Base-by-base conservation (phyloP, 1,140 invertebrate species). In the Neuroterus valhalla region DNA sequence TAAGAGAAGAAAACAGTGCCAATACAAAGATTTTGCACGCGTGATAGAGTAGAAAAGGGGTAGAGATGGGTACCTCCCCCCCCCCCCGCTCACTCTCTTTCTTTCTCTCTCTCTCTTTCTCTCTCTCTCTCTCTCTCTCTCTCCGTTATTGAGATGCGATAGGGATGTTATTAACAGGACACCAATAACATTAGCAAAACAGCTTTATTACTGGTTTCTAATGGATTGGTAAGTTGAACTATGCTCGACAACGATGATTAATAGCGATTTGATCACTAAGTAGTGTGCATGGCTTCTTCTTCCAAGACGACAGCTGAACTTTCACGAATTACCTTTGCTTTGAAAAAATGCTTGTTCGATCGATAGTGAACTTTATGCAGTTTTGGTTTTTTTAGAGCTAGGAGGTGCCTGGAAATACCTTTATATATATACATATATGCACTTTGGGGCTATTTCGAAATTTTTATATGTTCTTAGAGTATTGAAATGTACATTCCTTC, bases 141-240 rank as follows among this genome's bases (percentile, higher is more conserved):
- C 23, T 62, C 55, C 31, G 12, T 62, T 62, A 62, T 62, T 62
- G 55, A 62, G 55, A 12, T 23, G n/a, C 31, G 31, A 62, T 62
- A 62, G 72, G 66, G 66, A 43, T 76, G 43, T 76, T 76, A 76
- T 76, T 76, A 76, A 76, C 70, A 76, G 74, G 74, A 77, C 76
- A 77, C 76, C 72, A 74, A 77, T 77, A 77, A 77, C 76, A 43
- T 67, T 69, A 43, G 68, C 72, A 68, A 77, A 74, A 77, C 69
- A 70, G 71, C 76, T 77, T 74, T 70, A 77, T 77, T 74, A 77
- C 76, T 68, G 14, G 31, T 6, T 26, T 31, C 26, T 62, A 62
- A 62, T 62, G 55, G 26, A 62, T 62, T 23, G 26, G 3, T 62
- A 26, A 62, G 14, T 62, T 62, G 55, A 62, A 67, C 68, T 75